These are phyloP conservation scores for Lumbricus terrestris DNA, from an alignment of 2,888 invertebrate genomes.

Conservation along the genomic window DNA sequence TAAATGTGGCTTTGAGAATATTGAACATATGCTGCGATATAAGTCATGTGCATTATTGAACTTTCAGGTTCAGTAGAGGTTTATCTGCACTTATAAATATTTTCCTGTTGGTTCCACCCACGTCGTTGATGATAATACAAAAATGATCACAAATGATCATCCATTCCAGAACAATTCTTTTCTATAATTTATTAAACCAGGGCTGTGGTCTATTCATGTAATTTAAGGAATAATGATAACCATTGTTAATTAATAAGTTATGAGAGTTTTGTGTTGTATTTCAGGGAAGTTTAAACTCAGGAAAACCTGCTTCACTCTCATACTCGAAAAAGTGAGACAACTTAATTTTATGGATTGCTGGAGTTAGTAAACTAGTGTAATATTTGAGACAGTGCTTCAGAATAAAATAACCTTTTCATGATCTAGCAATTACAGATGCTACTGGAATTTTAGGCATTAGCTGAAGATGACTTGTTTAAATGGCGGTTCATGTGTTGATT, in stretches of 20 bases:
- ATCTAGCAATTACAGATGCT: background rate
- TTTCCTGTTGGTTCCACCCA: background rate
- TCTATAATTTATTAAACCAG: background rate
- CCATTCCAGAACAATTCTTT: background rate
- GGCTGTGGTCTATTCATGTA: background rate
- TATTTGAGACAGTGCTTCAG: background rate
- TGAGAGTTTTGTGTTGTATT: background rate
- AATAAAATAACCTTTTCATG: background rate
- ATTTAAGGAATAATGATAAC: background rate
- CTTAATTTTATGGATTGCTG: background rate
- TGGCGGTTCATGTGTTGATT: no score
- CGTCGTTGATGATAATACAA: background rate
- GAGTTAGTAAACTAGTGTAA: background rate
- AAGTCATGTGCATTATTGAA: background rate
- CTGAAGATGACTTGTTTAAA: no score
- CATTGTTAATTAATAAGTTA: background rate
- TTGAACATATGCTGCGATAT: background rate
- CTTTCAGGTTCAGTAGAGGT: background rate
- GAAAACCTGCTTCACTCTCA: constrained; percentile 12
- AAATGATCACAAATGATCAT: background rate
- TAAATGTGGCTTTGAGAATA: background rate
- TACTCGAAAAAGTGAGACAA: constrained; percentile 10
- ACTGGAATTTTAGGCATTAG: no score
- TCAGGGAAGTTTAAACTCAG: background rate
- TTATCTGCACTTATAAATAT: background rate